Percentiles rank a stretch among this genome's conserved stretches.
Conservation (phyloP, 2,888 invertebrate genomes). For the Scaeva pyrastri region DNA sequence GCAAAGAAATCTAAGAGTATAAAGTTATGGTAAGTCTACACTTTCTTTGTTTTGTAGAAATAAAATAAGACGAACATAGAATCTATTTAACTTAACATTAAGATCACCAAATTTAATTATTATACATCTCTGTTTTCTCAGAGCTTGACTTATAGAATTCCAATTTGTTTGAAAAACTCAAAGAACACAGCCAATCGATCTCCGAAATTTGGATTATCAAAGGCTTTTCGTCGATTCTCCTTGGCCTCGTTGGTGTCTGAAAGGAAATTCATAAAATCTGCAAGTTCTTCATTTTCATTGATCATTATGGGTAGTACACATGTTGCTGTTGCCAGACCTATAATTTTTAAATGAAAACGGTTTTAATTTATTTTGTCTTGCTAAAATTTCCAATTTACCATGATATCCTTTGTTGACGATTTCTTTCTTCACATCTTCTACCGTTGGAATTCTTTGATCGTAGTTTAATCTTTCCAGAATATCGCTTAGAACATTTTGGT, state of each 20-base stretch:
- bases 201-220: constrained; percentile 78
- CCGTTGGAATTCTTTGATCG: constrained; percentile 77
- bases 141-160: constrained; percentile 69
- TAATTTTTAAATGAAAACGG: constrained; percentile 5
- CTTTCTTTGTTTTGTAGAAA: too few relatives aligned
- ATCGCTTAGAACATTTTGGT: constrained; percentile 77
- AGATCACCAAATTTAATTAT: neutral
- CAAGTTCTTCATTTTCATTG: constrained; percentile 78
- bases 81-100: neutral
- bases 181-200: constrained; percentile 77
- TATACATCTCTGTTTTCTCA: neutral
- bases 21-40: too few relatives aligned
- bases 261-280: constrained; percentile 78
- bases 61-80: neutral
- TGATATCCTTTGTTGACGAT: constrained; percentile 78
- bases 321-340: constrained; percentile 78
- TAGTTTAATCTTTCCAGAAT: constrained; percentile 78
- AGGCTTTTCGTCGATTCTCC: constrained; percentile 77
- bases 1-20: too few relatives aligned
- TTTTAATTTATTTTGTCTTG: neutral
- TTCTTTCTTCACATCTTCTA: constrained; percentile 78
- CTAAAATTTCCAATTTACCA: constrained; percentile 70
- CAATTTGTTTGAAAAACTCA: constrained; percentile 77
- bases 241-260: constrained; percentile 77
- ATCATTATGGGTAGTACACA: constrained; percentile 79